These are phyloP conservation scores for Uloborus plumipes DNA, from an alignment of 2,888 invertebrate genomes.

Conservation along the genomic window DNA sequence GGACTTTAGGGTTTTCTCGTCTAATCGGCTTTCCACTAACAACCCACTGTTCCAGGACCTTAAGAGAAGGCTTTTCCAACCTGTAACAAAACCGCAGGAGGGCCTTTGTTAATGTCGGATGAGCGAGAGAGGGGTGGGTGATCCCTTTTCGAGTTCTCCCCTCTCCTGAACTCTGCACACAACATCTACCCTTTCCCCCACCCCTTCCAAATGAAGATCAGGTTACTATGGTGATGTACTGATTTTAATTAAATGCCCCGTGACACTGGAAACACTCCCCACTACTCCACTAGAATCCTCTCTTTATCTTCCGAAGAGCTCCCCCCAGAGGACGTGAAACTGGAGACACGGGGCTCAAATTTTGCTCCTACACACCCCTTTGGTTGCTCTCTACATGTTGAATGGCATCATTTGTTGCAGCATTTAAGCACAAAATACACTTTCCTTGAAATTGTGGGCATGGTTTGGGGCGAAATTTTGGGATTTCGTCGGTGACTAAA, in stretches of 20 bases:
- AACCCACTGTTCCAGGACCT: neutral
- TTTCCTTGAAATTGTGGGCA: too few relatives aligned
- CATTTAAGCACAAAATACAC: too few relatives aligned
- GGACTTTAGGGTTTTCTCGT: too few relatives aligned
- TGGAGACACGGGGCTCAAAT: too few relatives aligned
- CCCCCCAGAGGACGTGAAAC: too few relatives aligned
- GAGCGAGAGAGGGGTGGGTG: neutral
- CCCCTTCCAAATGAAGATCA: slow-evolving; percentile 53
- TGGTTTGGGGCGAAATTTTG: too few relatives aligned
- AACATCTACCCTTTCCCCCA: slow-evolving; percentile 22
- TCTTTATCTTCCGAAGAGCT: too few relatives aligned
- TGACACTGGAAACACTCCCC: slow-evolving; percentile 14
- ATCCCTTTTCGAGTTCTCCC: slow-evolving; percentile 4
- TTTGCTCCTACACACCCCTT: too few relatives aligned
- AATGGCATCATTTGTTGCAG: too few relatives aligned
- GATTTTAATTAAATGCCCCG: slow-evolving; percentile 62
- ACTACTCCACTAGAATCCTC: too few relatives aligned
- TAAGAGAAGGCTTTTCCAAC: slow-evolving; percentile 3
- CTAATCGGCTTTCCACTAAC: neutral
- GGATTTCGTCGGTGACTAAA: too few relatives aligned
- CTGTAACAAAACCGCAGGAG: slow-evolving; percentile 41
- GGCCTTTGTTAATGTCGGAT: slow-evolving; percentile 32
- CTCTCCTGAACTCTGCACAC: neutral
- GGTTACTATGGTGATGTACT: slow-evolving; percentile 61
- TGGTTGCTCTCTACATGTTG: too few relatives aligned